Base-by-base conservation (phyloP, 2,888 invertebrate genomes). In the Chymomyza procnemis region DNA sequence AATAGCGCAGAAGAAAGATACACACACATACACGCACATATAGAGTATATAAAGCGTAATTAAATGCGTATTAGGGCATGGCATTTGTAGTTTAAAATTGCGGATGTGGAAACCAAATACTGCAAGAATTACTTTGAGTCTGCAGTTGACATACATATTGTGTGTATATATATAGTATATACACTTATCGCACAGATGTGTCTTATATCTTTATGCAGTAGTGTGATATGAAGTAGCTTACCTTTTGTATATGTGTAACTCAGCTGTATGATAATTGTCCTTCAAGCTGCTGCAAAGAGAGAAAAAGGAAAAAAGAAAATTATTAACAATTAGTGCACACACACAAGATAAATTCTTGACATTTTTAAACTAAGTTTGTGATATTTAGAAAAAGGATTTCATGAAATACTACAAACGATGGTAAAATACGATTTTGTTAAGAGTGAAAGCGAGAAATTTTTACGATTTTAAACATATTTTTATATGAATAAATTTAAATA, bases 71-170 rank as follows among this genome's bases (percentile, higher is more conserved):
- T 56, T 54, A 54, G 54, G 16, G 56, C 56, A 26, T 30, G 26
- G 56, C 70, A 62, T 69, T 70, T 74, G 71, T 84, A 86, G 84
- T 80, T 81, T 81, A 79, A 21, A 83, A 73, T 70, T 76, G 73
- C 70, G 76, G 66, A 76, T 80, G 76, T 79, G 79, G 73, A 76
- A 71, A 66, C 69, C 70, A 77, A 80, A 73, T 70, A 76, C 59
- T 82, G 73, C 77, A 70, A 41, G 34, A 79, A 85, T 75, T 75
- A 77, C 85, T 82, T 76, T 82, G 66, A 75, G 68, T 41, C 34
- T 41, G 34, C 34, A 41, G 34, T 41, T 41, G 34, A 41, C 34
- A 41, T 41, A 41, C 34, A 41, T 41, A 12, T 12, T 12, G 34
- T 41, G n/a, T n/a, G n/a, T n/a, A n/a, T n/a, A n/a, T n/a, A 41